Conservation (phyloP, 2,888 invertebrate genomes). For the Minunthozetes semirufus region DNA sequence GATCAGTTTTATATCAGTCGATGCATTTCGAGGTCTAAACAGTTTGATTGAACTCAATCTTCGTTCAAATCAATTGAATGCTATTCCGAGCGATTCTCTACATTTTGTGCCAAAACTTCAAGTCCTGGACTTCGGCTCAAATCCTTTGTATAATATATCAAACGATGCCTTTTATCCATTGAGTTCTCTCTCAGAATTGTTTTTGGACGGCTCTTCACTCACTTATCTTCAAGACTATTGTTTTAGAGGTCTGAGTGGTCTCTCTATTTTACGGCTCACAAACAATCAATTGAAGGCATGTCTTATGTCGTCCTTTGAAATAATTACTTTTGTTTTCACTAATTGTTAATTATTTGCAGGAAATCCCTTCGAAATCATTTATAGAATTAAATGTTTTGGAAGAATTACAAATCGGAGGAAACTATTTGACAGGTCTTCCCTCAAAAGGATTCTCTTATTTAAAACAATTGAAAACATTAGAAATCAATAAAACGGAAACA, state of each 20-base stretch:
- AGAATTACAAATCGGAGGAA: conserved; percentile 67
- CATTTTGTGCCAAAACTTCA: conserved; percentile 68
- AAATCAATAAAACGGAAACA: conserved; percentile 60
- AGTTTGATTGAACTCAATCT: conserved; percentile 66
- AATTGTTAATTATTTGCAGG: conserved; percentile 41
- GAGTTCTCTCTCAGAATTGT: conserved; percentile 63
- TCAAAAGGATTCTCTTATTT: conserved; percentile 67
- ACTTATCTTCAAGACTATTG: conserved; percentile 59
- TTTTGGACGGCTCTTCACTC: conserved; percentile 53
- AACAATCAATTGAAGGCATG: conserved; percentile 66
- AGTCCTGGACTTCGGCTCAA: conserved; percentile 68
- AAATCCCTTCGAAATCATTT: conserved; percentile 66
- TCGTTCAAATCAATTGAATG: conserved; percentile 72
- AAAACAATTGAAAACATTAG: conserved; percentile 64
- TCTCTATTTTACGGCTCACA: conserved; percentile 63
- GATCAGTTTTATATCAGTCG: conserved; percentile 63
- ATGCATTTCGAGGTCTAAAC: conserved; percentile 66
- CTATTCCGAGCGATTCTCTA: conserved; percentile 66
- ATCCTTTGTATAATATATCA: conserved; percentile 61
- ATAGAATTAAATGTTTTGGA: conserved; percentile 68
- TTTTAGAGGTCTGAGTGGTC: conserved; percentile 64
- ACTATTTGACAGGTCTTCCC: conserved; percentile 66
- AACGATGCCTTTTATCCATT: conserved; percentile 46
- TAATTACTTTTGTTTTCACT: not conserved
- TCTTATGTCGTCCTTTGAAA: no score